Conservation (phyloP, 1,140 invertebrate genomes). For the Pomacea maculata region DNA sequence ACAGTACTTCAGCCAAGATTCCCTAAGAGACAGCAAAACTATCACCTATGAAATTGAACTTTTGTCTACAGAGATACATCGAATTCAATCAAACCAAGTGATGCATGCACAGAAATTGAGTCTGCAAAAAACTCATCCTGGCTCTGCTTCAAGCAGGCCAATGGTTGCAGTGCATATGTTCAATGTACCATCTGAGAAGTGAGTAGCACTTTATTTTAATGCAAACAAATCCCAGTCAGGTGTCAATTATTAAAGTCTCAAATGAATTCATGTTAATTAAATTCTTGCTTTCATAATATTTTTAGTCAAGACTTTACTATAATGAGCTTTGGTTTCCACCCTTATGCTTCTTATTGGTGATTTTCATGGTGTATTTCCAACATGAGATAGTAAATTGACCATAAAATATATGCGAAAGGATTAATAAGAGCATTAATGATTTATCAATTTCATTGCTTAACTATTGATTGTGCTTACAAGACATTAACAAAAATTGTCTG, state of each 20-base stretch:
- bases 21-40: not conserved
- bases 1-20: not conserved
- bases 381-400: not conserved
- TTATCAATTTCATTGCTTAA: not conserved
- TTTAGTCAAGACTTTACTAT: not conserved
- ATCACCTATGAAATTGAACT: not conserved
- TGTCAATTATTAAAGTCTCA: not conserved
- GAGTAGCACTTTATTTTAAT: not conserved
- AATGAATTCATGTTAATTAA: not conserved
- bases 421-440: too few species aligned
- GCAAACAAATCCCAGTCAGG: not conserved
- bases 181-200: constrained; percentile 16
- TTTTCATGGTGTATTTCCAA: not conserved
- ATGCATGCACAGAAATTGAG: not conserved
- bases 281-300: not conserved
- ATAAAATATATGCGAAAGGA: not conserved
- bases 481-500: not conserved
- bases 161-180: constrained; percentile 17
- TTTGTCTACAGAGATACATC: not conserved
- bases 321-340: not conserved
- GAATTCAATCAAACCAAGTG: not conserved
- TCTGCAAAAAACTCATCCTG: not conserved
- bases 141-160: not conserved
- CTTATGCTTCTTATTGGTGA: not conserved
- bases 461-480: not conserved